These are phyloP conservation scores for Tilapia sparmanii DNA, from an alignment of 2,113 vertebrate genomes.

Conservation along the genomic window DNA sequence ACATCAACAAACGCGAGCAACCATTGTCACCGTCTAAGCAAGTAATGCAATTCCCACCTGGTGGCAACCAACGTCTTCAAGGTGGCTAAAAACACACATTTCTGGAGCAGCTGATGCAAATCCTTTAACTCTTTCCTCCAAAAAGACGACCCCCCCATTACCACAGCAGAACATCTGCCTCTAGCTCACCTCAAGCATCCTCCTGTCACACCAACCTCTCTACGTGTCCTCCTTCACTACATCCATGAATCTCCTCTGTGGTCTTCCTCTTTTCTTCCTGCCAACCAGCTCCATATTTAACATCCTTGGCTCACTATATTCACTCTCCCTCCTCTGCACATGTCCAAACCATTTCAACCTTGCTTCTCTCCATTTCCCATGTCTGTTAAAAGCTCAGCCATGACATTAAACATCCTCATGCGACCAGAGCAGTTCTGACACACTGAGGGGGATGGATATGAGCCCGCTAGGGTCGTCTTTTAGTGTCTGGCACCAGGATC, in stretches of 20 bases:
- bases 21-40: background rate
- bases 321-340: background rate
- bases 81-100: background rate
- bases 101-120: background rate
- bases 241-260: background rate
- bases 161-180: background rate
- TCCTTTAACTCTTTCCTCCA: background rate
- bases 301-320: background rate
- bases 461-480: fast-evolving
- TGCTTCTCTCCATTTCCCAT: background rate
- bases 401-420: background rate
- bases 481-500: background rate
- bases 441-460: background rate
- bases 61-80: background rate
- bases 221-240: background rate
- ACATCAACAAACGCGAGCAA: background rate
- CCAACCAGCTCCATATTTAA: background rate
- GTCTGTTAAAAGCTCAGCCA: background rate
- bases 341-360: background rate
- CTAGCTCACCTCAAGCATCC: background rate
- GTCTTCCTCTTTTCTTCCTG: background rate
- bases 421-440: background rate
- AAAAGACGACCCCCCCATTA: fast-evolving
- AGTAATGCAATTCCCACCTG: background rate
- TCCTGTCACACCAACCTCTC: background rate